Conservation (phyloP, 2,888 invertebrate species). For the Gibbula magus region DNA sequence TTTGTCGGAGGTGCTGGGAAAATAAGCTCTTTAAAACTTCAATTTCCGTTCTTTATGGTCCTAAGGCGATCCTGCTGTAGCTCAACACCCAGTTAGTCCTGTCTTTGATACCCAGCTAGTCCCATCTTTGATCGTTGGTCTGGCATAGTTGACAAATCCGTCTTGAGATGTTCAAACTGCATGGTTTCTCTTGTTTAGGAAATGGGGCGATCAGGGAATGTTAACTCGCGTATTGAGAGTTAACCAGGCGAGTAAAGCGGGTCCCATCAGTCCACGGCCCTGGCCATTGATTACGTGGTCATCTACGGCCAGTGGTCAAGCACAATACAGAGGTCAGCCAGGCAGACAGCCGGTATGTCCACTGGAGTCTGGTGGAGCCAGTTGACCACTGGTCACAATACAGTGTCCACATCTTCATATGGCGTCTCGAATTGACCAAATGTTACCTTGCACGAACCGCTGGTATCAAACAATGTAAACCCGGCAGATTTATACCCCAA, state of each 20-base stretch:
- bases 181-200: background rate
- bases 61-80: constrained; percentile 11
- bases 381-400: too few species aligned
- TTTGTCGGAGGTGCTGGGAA: background rate
- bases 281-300: too few species aligned
- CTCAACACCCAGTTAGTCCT: background rate
- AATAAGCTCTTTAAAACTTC: constrained; percentile 2
- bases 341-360: too few species aligned
- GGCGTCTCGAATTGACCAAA: too few species aligned
- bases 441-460: too few species aligned
- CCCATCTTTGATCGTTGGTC: constrained; percentile 1
- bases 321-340: too few species aligned
- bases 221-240: background rate
- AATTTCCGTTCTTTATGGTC: constrained; percentile 7
- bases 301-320: too few species aligned
- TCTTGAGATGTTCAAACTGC: background rate
- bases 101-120: background rate
- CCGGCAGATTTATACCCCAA: too few species aligned
- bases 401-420: too few species aligned
- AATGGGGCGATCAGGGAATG: background rate
- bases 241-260: background rate
- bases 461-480: too few species aligned
- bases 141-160: background rate
- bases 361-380: too few species aligned
- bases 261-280: too few species aligned